Percentiles rank a stretch among this genome's conserved stretches.
These are phyloP conservation scores for Brachionus manjavacas DNA, from an alignment of 1,140 invertebrate genomes.

Conservation along the genomic window DNA sequence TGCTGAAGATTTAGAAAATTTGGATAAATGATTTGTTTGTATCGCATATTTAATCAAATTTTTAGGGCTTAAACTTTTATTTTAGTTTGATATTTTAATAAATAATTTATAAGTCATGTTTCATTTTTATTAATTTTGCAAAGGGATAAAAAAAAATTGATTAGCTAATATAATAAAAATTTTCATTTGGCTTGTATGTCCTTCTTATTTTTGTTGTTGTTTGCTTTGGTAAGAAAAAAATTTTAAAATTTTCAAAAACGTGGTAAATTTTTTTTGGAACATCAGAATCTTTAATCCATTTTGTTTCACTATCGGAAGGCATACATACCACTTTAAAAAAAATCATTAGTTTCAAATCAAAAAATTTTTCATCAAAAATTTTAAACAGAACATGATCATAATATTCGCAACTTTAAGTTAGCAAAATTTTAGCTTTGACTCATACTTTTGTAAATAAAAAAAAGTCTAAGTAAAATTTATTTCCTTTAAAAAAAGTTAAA, in stretches of 20 bases:
- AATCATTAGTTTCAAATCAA: not conserved
- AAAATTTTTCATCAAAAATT: not conserved
- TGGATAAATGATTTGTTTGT: not conserved
- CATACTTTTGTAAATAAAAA: too few species aligned
- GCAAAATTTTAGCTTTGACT: too few species aligned
- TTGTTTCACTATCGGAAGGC: not conserved
- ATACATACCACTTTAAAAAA: not conserved
- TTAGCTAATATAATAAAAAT: not conserved
- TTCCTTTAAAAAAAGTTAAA: too few species aligned
- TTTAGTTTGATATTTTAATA: not conserved
- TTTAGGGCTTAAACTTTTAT: not conserved
- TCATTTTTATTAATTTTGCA: not conserved
- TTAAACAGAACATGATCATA: too few species aligned
- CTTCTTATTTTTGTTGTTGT: not conserved
- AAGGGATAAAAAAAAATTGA: not conserved
- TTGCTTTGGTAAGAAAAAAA: not conserved
- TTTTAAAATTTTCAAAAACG: not conserved
- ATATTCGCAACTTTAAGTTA: too few species aligned
- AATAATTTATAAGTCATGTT: not conserved
- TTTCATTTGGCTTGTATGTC: not conserved
- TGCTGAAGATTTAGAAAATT: not conserved
- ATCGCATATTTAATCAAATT: not conserved
- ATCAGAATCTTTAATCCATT: not conserved
- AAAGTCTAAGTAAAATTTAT: too few species aligned
- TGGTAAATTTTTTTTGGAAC: not conserved